phyloP scores from a whole-genome alignment of 2,113 vertebrate genomes.

The Protobothrops flavoviridis region DNA sequence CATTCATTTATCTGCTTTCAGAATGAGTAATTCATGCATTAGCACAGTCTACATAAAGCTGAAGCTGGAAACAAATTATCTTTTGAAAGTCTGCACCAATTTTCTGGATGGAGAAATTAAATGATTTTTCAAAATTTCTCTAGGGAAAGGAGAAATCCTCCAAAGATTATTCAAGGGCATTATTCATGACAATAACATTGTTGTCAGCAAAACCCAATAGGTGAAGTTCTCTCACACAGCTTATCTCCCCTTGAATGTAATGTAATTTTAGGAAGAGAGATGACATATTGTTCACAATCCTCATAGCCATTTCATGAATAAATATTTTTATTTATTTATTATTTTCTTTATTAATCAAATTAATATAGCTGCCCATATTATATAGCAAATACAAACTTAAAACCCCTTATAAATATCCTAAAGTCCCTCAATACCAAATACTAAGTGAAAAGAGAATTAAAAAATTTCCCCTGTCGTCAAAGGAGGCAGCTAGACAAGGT shows the following conservation, averaged over 20 bases:
- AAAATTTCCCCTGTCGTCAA: too few species aligned
- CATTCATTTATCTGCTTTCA: neutral
- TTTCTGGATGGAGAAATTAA: neutral
- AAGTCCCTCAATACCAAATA: too few species aligned
- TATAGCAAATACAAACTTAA: too few species aligned
- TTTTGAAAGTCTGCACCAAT: neutral
- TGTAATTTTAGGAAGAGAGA: neutral
- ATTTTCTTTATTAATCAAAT: neutral
- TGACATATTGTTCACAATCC: neutral
- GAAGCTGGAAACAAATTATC: neutral
- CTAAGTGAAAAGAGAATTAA: too few species aligned
- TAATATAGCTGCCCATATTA: neutral
- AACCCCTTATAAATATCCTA: too few species aligned
- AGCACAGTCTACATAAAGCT: neutral
- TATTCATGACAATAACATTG: neutral
- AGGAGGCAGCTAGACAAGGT: too few species aligned
- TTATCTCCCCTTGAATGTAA: neutral
- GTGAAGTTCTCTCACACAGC: neutral
- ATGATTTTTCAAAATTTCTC: neutral
- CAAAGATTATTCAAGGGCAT: neutral
- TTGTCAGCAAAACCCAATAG: neutral
- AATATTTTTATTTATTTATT: neutral
- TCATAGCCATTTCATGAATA: neutral
- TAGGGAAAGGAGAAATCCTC: neutral
- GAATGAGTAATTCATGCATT: neutral